A percentile compares a stretch with the other conserved stretches of the same genome.
These are phyloP conservation scores for Strix uralensis DNA, from an alignment of 2,113 vertebrate genomes.

Conservation along the genomic window DNA sequence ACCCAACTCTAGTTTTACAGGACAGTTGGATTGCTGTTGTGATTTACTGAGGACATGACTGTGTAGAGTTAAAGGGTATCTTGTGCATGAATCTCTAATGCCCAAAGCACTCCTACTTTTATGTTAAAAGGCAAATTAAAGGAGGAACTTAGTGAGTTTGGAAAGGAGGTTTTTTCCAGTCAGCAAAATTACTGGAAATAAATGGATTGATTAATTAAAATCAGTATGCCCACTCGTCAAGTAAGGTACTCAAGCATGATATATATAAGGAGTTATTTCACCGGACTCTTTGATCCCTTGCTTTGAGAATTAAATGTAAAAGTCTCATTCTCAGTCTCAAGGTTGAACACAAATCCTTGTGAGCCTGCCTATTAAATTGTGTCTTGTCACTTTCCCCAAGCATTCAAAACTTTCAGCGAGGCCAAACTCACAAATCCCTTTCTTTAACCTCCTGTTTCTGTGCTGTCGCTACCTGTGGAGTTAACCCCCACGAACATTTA, in stretches of 20 bases:
- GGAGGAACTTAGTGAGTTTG: not conserved
- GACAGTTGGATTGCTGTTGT: not conserved
- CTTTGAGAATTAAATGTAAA: constrained; percentile 3
- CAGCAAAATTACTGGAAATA: not conserved
- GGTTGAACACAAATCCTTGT: not conserved
- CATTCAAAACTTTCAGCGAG: not conserved
- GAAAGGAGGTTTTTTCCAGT: not conserved
- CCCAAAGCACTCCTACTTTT: not conserved
- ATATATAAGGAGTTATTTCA: not conserved
- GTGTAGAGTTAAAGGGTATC: not conserved
- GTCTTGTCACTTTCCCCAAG: not conserved
- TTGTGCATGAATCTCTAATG: not conserved
- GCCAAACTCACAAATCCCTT: not conserved
- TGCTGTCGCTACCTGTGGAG: not conserved
- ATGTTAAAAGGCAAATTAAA: not conserved
- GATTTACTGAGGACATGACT: not conserved
- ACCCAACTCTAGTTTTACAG: not conserved
- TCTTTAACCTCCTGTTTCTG: not conserved
- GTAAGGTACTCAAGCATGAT: not conserved
- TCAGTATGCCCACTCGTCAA: not conserved
- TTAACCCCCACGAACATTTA: not conserved
- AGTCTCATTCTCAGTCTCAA: not conserved
- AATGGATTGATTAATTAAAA: constrained; percentile 5
- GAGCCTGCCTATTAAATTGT: not conserved
- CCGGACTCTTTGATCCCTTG: not conserved